Evolutionary conservation across 1,140 invertebrate genomes (phyloP), one percentile per base, ranked within the genome.

Genomic region (Sminthurides bifidus): DNA sequence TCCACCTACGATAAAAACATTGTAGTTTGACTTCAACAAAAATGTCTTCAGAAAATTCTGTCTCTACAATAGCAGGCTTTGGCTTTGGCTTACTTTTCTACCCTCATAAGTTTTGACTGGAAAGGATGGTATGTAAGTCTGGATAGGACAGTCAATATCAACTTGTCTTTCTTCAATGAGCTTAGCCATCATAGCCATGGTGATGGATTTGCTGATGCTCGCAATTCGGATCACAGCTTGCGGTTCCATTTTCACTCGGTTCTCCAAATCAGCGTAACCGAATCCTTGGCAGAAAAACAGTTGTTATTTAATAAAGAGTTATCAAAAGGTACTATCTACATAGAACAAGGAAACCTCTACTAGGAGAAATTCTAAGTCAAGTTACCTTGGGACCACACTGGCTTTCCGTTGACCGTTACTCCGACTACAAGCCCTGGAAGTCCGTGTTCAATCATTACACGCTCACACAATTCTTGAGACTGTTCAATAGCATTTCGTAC

Each of bases 201-300:
- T 79, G 35, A 82, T 73, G 10, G 40, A 75, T 64, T 81, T 81
- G 61, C 76, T 78, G 50, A 82, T 81, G 60, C 77, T 80, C 30
- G 79, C 80, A 56, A 82, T 81, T 53, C 81, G 68, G 71, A 82
- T 75, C 0, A 81, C 73, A 3, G 76, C 75, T 14, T 75, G 64
- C n/a, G 69, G 55, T 24, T 64, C 66, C 65, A 77, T 79, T 14
- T 63, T 66, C 5, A 75, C 66, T 33, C 67, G 56, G 58, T 80
- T 79, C 65, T 82, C 80, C 2, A 82, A 54, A 66, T 82, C 77
- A 35, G 77, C 67, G 66, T 70, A 79, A 2, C 80, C 80, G 65
- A 79, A 69, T 31, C 78, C 78, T 77, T 51, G 40, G 60, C n/a
- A n/a, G 17, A 6, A 48, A 45, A 56, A 56, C 8, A 57, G 14